phyloP scores from a whole-genome alignment of 2,113 vertebrate genomes.

The Pseudonaja textilis region DNA sequence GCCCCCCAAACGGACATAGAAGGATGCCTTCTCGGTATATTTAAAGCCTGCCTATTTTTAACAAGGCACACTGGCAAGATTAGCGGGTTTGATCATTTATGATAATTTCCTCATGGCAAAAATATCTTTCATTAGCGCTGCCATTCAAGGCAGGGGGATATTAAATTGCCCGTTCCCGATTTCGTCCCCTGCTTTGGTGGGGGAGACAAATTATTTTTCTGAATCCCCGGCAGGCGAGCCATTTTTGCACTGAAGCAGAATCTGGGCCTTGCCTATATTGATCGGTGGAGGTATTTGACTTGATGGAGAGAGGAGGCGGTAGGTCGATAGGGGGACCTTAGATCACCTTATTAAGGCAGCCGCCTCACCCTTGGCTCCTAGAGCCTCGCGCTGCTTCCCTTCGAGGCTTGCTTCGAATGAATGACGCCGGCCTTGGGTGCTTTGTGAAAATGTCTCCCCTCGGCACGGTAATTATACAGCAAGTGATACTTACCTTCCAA shows the following conservation, averaged over 20 bases:
- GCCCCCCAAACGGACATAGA: background rate
- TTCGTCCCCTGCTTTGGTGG: background rate
- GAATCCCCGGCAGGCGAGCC: background rate
- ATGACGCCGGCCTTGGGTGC: background rate
- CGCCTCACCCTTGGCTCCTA: background rate
- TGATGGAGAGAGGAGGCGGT: too few relatives aligned
- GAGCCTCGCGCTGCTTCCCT: background rate
- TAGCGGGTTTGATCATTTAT: background rate
- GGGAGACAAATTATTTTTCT: background rate
- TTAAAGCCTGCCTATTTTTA: background rate
- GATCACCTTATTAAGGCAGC: background rate
- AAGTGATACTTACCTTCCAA: constrained; percentile 31
- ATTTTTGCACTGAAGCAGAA: background rate
- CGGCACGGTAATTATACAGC: constrained; percentile 24
- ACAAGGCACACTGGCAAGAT: background rate
- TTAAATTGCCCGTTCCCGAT: background rate
- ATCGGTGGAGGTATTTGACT: background rate
- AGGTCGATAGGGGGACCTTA: background rate
- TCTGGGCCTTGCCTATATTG: background rate
- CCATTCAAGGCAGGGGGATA: background rate
- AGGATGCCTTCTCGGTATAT: background rate
- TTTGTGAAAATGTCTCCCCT: constrained; percentile 26
- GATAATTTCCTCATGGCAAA: background rate
- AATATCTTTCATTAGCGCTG: background rate
- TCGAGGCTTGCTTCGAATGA: background rate